Evolutionary conservation across 1,140 invertebrate species (phyloP), one percentile per base, ranked within the genome.

Genomic region (Laodelphax striatellus): DNA sequence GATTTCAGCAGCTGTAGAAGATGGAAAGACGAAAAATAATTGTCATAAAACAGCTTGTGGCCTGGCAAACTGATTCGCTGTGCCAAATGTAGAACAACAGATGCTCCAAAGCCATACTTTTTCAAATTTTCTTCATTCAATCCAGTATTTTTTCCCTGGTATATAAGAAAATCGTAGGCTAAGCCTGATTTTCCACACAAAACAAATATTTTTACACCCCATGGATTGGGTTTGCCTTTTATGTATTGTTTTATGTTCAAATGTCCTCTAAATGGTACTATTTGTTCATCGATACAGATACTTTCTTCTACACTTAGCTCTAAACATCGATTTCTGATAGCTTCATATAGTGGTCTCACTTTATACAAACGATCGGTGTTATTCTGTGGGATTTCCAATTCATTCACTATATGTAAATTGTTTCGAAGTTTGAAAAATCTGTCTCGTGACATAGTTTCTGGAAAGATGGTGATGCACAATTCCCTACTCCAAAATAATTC

Each of bases 11-110:
- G 63, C 68, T 73, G 66, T 55, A 74, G 59, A 22, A 75, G 34
- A 60, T 72, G 63, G 61, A 70, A 72, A 6, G 68, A 70, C 19
- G 69, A 68, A 64, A 75, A 73, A 64, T 55, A 63, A 52, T 68
- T 66, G 19, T 68, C 62, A 61, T 59, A 68, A 60, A 55, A 65
- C 52, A 67, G 43, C 43, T 60, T 54, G 54, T 65, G 62, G 31
- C 57, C 16, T 38, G 34, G 34, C 34, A 38, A 5, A 38, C 34
- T 38, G 34, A 34, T 13, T 22, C 16, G 22, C 24, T 34, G 22
- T 28, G 21, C 11, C 6, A 24, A 31, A 38, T 52, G n/a, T 1
- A 44, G 46, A 6, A 50, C 46, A 19, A 50, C 21, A 10, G 16
- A 19, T 50, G 46, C 16, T 22, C n/a, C 46, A 50, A 50, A 50